Conservation (phyloP, 2,888 invertebrate species). For the Thyatira batis region DNA sequence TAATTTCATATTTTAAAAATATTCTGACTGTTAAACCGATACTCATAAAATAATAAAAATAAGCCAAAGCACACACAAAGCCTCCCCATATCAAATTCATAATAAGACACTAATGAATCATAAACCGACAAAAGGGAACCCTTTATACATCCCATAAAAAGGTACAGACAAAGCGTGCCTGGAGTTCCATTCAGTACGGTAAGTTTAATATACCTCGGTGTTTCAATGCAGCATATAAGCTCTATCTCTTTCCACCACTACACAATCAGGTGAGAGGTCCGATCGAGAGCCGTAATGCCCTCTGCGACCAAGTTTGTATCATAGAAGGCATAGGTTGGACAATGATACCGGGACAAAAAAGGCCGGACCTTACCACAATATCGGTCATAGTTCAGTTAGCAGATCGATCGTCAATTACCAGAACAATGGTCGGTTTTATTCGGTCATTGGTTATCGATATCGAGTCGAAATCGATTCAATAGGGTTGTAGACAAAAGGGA, state of each 20-base stretch:
- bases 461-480: slow-evolving; percentile 31
- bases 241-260: too few relatives aligned
- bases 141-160: background rate
- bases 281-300: too few relatives aligned
- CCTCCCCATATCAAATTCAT: background rate
- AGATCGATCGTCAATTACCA: slow-evolving; percentile 59
- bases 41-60: background rate
- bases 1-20: too few relatives aligned
- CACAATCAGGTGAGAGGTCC: too few relatives aligned
- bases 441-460: slow-evolving; percentile 33
- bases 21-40: too few relatives aligned
- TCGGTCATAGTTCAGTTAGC: slow-evolving; percentile 52
- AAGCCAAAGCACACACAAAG: background rate
- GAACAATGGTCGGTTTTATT: slow-evolving; percentile 48
- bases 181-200: too few relatives aligned
- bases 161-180: background rate
- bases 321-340: background rate
- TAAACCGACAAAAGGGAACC: slow-evolving; percentile 10
- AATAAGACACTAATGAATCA: slow-evolving; percentile 21
- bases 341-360: slow-evolving; percentile 14
- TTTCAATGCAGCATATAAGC: too few relatives aligned
- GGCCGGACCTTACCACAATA: slow-evolving; percentile 17
- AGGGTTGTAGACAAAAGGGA: slow-evolving; percentile 28
- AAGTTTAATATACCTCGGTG: too few relatives aligned
- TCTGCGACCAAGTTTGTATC: too few relatives aligned